Conservation (phyloP, 2,113 vertebrate genomes). For the Ceyx cyanopectus region DNA sequence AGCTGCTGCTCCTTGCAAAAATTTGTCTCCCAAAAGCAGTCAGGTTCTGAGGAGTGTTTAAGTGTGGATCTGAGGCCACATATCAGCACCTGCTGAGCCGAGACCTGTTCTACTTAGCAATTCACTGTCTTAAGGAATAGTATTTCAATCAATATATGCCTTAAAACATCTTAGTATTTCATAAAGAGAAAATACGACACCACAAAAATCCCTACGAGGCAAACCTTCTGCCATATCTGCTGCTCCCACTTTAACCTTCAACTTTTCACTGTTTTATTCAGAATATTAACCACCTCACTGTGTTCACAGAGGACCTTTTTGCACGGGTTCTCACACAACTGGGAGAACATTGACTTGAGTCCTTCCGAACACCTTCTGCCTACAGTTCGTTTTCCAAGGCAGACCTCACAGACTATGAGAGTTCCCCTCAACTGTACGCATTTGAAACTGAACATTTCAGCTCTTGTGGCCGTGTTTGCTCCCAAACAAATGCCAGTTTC, state of each 20-base stretch:
- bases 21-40: background rate
- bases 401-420: background rate
- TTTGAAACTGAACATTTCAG: background rate
- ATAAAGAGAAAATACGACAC: background rate
- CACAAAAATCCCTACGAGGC: background rate
- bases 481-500: background rate
- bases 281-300: background rate
- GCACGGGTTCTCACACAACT: background rate
- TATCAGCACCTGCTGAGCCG: background rate
- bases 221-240: background rate
- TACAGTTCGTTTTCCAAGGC: background rate
- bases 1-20: background rate
- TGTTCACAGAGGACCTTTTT: background rate
- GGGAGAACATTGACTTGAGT: background rate
- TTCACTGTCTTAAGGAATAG: background rate
- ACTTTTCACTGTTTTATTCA: conserved; percentile 42
- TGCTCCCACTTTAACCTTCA: background rate
- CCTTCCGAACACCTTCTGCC: background rate
- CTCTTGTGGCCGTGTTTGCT: background rate
- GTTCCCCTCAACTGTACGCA: background rate
- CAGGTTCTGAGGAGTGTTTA: background rate
- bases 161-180: background rate
- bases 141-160: background rate
- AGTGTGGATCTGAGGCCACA: background rate
- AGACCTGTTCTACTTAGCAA: background rate